phyloP scores from a whole-genome alignment of 2,797 vertebrate species.

The Cetoscarus ocellatus region DNA sequence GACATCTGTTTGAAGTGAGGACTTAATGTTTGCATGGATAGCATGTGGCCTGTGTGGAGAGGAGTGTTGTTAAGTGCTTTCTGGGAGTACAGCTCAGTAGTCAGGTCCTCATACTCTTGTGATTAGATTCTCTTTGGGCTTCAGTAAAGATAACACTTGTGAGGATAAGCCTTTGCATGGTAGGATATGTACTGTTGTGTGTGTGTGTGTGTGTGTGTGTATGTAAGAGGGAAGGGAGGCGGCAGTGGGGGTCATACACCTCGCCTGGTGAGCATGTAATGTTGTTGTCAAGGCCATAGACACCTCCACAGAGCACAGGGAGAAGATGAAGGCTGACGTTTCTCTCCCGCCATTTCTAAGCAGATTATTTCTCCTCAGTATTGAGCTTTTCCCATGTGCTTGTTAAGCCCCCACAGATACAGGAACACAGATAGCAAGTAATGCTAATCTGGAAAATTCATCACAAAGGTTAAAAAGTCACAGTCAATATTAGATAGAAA shows the following conservation, averaged over 20 bases:
- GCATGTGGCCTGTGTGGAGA: conserved; percentile 28
- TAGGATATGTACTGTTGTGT: conserved; percentile 17
- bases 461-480: conserved; percentile 77
- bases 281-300: conserved; percentile 76
- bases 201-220: conserved; percentile 29
- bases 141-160: conserved; percentile 67
- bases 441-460: conserved; percentile 65
- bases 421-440: conserved; percentile 34
- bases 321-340: conserved; percentile 61
- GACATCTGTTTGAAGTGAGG: conserved; percentile 48
- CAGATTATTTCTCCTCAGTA: conserved; percentile 70
- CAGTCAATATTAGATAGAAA: conserved; percentile 62
- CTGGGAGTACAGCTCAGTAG: conserved; percentile 53
- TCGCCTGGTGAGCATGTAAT: conserved; percentile 71
- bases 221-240: conserved; percentile 2
- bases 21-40: conserved; percentile 36
- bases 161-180: conserved; percentile 68
- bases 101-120: conserved; percentile 59
- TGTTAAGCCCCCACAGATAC: conserved; percentile 27
- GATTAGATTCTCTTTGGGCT: conserved; percentile 71
- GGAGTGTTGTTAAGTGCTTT: conserved; percentile 52
- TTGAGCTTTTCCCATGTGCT: conserved; percentile 45
- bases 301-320: conserved; percentile 59
- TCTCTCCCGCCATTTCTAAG: conserved; percentile 63
- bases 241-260: conserved; percentile 29